Evolutionary conservation across 2,888 invertebrate species (phyloP), one percentile per base, ranked within the genome.

Genomic region (Phlogophora meticulosa): DNA sequence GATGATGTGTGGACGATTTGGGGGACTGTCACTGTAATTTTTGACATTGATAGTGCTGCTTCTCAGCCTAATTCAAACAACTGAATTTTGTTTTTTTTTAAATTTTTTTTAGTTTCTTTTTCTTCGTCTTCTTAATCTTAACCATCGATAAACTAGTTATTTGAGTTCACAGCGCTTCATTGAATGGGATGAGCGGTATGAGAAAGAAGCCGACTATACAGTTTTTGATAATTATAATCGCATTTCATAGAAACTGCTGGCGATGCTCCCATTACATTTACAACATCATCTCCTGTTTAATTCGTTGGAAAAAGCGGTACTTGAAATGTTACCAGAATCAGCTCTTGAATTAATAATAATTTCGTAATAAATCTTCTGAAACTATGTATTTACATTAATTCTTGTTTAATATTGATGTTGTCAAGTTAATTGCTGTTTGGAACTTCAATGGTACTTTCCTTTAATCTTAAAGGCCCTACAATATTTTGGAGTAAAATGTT

Each of bases 401-500:
- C 70, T 59, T 57, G 58, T 78, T 79, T 53, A 81, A 81, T 84
- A 83, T 84, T 81, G 83, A 80, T 81, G 78, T 83, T 84, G 71
- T 79, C 80, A 79, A 79, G 82, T 81, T 82, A 87, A 87, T 87
- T 83, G 72, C 75, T 81, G 80, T 85, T 85, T 61, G 32, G 58
- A 85, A 87, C 74, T 86, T 79, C 61, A 78, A 76, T 82, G 78
- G 81, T 78, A 77, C 79, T 83, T 81, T 62, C 67, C 80, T 81
- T 84, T 80, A 85, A 84, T 84, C 82, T 85, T 73, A 76, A 78
- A 71, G 69, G 48, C 52, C 57, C 72, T 76, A 74, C 72, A 82
- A 82, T 83, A 87, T 83, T 86, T 83, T 45, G 80, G 72, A 81
- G 81, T 81, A 84, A 85, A 83, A 82, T 77, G 81, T 84, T 87